Evolutionary conservation across 2,797 vertebrate species (phyloP).

Genomic region (Falco peregrinus): DNA sequence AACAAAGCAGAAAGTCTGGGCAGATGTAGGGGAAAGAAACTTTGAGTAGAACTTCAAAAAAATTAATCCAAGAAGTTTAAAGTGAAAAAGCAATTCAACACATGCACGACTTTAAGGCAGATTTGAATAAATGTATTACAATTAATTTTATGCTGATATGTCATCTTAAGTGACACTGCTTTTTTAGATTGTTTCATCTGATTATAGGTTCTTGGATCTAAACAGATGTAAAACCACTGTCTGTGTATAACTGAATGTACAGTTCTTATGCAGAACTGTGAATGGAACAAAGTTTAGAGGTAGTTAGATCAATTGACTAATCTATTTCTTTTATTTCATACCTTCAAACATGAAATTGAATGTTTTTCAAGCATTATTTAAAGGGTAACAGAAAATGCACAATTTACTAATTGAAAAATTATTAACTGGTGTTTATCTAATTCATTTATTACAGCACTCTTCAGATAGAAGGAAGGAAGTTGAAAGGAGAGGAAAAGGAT

Average conservation of each 20-base stretch:
- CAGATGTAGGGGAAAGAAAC: neutral
- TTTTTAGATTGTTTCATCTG: neutral
- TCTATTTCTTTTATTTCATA: neutral
- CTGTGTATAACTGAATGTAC: neutral
- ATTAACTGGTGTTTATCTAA: neutral
- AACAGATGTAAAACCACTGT: neutral
- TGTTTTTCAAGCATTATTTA: neutral
- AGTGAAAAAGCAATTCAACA: neutral
- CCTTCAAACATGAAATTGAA: neutral
- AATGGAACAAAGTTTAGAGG: neutral
- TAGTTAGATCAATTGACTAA: neutral
- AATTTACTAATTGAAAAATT: neutral
- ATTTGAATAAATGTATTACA: neutral
- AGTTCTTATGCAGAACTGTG: neutral
- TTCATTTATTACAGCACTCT: neutral
- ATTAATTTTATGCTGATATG: neutral
- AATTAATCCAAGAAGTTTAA: neutral
- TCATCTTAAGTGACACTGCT: neutral
- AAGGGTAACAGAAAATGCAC: neutral
- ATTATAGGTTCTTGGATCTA: neutral
- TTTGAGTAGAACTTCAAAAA: neutral
- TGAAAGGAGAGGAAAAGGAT: neutral
- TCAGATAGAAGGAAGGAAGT: neutral
- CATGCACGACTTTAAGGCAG: neutral
- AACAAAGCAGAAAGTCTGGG: neutral